Evolutionary conservation across 2,113 vertebrate species (phyloP).

Genomic region (Nipponia nippon): DNA sequence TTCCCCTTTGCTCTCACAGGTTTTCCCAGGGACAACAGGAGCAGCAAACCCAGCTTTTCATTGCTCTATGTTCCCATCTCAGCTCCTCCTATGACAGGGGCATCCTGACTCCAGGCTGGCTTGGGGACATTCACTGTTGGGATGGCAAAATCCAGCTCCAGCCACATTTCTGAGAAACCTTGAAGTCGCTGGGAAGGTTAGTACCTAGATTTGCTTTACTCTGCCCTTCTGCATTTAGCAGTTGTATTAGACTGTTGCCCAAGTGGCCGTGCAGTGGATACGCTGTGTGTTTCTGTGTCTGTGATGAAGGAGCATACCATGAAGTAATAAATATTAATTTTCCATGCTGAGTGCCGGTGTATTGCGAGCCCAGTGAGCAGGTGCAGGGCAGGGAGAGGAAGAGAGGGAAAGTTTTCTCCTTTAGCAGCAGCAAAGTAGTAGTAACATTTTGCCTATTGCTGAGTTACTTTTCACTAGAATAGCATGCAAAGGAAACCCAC

Average conservation of each 20-base stretch:
- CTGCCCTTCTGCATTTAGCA: not conserved
- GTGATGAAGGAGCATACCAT: not conserved
- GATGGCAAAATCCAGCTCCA: not conserved
- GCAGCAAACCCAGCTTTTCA: not conserved
- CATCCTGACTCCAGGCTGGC: not conserved
- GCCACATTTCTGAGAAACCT: not conserved
- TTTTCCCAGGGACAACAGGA: not conserved
- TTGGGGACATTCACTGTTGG: not conserved
- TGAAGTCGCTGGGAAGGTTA: not conserved
- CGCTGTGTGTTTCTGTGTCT: not conserved
- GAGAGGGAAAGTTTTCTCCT: constrained; percentile 37
- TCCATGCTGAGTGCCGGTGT: not conserved
- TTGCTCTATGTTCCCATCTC: not conserved
- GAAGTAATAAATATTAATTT: not conserved
- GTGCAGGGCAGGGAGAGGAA: constrained; percentile 19
- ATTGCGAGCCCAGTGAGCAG: not conserved
- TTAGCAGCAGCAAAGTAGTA: not conserved
- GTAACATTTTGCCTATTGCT: not conserved
- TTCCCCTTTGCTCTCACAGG: not conserved
- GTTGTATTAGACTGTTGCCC: not conserved
- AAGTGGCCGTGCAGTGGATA: rapidly evolving
- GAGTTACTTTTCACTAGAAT: constrained; percentile 22
- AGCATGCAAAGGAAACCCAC: constrained; percentile 15
- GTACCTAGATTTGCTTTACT: not conserved
- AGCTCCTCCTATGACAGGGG: not conserved